Evolutionary conservation across 1,140 invertebrate genomes (phyloP).

Genomic region (Euschistus heros): DNA sequence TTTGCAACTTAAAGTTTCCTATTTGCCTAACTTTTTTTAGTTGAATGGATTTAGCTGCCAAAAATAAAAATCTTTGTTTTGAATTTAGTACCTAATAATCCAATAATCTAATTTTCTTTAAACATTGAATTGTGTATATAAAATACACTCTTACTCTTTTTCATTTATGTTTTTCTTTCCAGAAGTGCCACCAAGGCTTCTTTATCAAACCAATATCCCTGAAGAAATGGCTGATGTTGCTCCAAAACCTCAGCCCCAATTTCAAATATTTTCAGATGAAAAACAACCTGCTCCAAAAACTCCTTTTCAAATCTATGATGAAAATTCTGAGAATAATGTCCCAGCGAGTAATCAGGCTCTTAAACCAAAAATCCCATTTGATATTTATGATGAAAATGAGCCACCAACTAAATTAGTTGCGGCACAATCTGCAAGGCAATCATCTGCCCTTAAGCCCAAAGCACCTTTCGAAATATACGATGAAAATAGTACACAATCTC

Average conservation of each 20-base stretch:
- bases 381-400: slow-evolving; percentile 13
- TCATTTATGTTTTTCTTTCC: background rate
- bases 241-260: background rate
- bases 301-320: slow-evolving; percentile 1
- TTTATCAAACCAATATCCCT: background rate
- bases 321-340: slow-evolving; percentile 1
- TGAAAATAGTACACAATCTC: background rate
- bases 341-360: background rate
- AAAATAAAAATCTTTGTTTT: too few relatives aligned
- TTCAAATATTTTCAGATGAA: background rate
- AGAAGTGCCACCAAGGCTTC: background rate
- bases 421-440: background rate
- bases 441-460: slow-evolving; percentile 1
- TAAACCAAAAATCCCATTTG: background rate
- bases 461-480: slow-evolving; percentile 7
- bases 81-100: too few relatives aligned
- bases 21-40: too few relatives aligned
- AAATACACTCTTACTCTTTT: background rate
- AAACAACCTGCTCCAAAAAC: background rate
- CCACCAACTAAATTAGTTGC: background rate
- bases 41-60: too few relatives aligned
- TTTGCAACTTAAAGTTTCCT: too few relatives aligned
- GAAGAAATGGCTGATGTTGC: background rate
- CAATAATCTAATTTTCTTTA: background rate
- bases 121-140: background rate